These are phyloP conservation scores for Haliaeetus leucogaster DNA, from an alignment of 2,113 vertebrate genomes.

Conservation along the genomic window DNA sequence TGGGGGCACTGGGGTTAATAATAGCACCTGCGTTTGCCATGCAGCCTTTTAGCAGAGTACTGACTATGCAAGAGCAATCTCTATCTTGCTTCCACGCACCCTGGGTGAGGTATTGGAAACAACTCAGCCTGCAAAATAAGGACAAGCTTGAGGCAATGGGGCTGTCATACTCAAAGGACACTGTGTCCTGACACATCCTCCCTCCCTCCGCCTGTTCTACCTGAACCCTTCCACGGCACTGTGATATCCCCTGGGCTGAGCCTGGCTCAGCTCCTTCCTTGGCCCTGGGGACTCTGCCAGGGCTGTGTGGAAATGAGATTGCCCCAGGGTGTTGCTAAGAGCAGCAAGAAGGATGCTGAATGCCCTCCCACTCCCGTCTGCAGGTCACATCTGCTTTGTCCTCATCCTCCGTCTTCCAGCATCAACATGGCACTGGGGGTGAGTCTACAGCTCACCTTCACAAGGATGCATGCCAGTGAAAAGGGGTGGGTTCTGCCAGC, in stretches of 20 bases:
- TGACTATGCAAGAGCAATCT: not conserved
- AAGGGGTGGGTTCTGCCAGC: not conserved
- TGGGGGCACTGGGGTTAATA: not conserved
- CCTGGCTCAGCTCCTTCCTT: not conserved
- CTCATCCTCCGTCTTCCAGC: not conserved
- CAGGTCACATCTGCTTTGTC: not conserved
- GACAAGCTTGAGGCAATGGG: not conserved
- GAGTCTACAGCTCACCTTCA: not conserved
- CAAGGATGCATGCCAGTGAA: not conserved
- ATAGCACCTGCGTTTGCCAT: not conserved
- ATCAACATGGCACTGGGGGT: not conserved
- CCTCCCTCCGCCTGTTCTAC: not conserved
- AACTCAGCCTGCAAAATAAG: not conserved
- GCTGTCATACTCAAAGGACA: not conserved
- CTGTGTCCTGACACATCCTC: not conserved
- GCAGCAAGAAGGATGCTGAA: not conserved
- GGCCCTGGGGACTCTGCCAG: not conserved
- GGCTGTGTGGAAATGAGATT: not conserved
- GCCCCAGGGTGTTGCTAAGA: not conserved
- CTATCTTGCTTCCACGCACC: not conserved
- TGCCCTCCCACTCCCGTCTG: not conserved
- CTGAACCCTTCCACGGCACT: not conserved
- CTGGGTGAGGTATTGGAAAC: not conserved
- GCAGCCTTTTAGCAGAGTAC: not conserved
- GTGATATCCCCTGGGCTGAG: not conserved